Conservation (phyloP, 2,113 vertebrate species). For the Semnopithecus entellus region DNA sequence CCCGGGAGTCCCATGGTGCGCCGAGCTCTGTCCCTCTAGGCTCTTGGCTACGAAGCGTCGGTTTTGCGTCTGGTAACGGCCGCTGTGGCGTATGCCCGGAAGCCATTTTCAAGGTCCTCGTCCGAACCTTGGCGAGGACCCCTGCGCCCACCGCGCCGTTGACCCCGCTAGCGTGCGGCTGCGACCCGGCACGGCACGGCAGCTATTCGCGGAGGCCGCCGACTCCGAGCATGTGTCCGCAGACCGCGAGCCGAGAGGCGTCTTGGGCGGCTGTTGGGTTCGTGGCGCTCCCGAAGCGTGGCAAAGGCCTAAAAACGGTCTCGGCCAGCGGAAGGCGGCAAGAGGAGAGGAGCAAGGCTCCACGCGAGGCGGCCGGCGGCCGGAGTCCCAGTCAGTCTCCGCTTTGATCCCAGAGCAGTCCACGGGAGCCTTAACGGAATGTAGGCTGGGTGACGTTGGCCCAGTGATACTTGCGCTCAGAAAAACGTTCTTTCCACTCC, state of each 20-base stretch:
- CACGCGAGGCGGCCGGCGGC: neutral
- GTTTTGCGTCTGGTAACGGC: constrained; percentile 47
- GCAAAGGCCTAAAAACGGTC: neutral
- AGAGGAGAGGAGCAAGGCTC: neutral
- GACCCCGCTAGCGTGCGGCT: neutral
- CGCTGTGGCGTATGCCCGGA: neutral
- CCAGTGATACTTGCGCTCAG: neutral
- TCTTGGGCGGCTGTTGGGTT: neutral
- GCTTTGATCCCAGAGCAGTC: neutral
- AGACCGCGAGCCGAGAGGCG: neutral
- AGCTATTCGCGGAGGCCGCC: neutral
- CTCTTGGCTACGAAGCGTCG: accelerated
- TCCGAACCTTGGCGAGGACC: neutral
- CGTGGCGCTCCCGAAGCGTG: neutral
- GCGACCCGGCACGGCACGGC: neutral
- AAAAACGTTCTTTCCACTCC: neutral
- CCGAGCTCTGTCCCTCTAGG: accelerated
- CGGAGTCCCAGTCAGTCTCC: neutral
- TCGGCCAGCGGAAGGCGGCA: neutral
- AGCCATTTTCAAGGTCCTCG: neutral
- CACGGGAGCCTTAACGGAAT: neutral
- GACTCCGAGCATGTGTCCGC: neutral
- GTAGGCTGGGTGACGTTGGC: neutral
- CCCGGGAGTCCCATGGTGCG: accelerated
- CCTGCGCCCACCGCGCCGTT: neutral